Percentiles rank a stretch among this genome's conserved stretches.
phyloP scores from a whole-genome alignment of 2,797 vertebrate species.

The Lepidocolaptes lacrymiger region DNA sequence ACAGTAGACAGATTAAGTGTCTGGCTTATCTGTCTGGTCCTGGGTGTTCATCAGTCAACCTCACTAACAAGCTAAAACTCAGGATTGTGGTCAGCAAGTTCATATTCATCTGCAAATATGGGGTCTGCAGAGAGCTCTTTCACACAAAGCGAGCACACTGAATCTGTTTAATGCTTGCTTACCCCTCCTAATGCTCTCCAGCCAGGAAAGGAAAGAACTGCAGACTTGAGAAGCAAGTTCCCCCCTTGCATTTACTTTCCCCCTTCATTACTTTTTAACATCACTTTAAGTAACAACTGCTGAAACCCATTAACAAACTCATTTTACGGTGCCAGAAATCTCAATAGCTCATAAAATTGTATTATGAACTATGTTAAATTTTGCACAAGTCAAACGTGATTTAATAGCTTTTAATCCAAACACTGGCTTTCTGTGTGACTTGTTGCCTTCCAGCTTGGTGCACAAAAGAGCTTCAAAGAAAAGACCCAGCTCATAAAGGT shows the following conservation, averaged over 20 bases:
- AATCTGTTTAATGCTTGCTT: slow-evolving; percentile 34
- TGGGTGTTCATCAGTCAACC: slow-evolving; percentile 49
- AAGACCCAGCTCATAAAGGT: not conserved
- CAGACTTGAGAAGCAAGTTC: slow-evolving; percentile 19
- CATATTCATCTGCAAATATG: slow-evolving; percentile 19
- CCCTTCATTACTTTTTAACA: slow-evolving; percentile 51
- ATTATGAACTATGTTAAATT: slow-evolving; percentile 52
- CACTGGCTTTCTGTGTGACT: slow-evolving; percentile 15
- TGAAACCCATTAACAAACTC: slow-evolving; percentile 67
- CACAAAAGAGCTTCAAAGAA: slow-evolving; percentile 32
- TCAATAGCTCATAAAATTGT: slow-evolving; percentile 63
- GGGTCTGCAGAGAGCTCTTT: not conserved
- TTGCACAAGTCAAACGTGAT: slow-evolving; percentile 28
- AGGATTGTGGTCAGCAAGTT: slow-evolving; percentile 45
- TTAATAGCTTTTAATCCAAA: slow-evolving; percentile 64
- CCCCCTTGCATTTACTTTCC: slow-evolving; percentile 27
- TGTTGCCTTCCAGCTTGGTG: not conserved
- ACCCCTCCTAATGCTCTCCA: not conserved
- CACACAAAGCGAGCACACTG: slow-evolving; percentile 30
- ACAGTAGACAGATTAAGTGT: slow-evolving; percentile 54
- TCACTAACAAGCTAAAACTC: slow-evolving; percentile 39
- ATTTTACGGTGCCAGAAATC: slow-evolving; percentile 65
- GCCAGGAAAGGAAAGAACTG: not conserved
- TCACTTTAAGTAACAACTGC: slow-evolving; percentile 56
- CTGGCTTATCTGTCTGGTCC: slow-evolving; percentile 44